Conservation (phyloP, 2,113 vertebrate genomes). For the Channa argus region DNA sequence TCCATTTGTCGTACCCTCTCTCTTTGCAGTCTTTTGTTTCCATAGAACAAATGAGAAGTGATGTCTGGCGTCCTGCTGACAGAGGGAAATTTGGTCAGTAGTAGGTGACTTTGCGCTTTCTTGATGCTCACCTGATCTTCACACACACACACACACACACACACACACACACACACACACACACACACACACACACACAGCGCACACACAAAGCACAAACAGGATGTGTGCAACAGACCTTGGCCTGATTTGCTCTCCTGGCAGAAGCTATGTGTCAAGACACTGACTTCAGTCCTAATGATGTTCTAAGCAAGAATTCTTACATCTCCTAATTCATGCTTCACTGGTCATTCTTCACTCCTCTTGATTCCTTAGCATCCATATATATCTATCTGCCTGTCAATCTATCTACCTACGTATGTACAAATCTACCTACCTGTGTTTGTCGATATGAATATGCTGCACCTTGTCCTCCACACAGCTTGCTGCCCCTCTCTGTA, state of each 20-base stretch:
- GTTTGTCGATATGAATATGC: background rate
- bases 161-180: slow-evolving; percentile 11
- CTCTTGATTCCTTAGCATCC: background rate
- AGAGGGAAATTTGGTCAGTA: slow-evolving; percentile 57
- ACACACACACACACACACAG: background rate
- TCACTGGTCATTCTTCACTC: background rate
- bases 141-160: slow-evolving; percentile 19
- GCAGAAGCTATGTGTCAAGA: slow-evolving; percentile 18
- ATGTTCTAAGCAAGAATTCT: slow-evolving; percentile 11
- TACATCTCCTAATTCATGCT: slow-evolving; percentile 4
- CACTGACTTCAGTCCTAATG: slow-evolving; percentile 17
- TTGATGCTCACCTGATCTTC: slow-evolving; percentile 64
- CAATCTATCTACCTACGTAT: background rate
- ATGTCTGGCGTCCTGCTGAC: slow-evolving; percentile 54
- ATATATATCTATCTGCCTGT: background rate
- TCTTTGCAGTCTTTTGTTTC: slow-evolving; percentile 32
- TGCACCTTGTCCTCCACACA: slow-evolving; percentile 4
- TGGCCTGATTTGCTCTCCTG: slow-evolving; percentile 14
- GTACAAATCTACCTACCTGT: background rate
- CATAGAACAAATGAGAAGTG: slow-evolving; percentile 27
- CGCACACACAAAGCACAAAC: background rate
- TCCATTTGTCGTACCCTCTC: background rate
- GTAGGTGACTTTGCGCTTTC: slow-evolving; percentile 65
- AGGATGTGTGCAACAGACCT: background rate
- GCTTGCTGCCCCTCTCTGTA: background rate